phyloP scores from a whole-genome alignment of 2,797 vertebrate genomes.

The Lacerta agilis region DNA sequence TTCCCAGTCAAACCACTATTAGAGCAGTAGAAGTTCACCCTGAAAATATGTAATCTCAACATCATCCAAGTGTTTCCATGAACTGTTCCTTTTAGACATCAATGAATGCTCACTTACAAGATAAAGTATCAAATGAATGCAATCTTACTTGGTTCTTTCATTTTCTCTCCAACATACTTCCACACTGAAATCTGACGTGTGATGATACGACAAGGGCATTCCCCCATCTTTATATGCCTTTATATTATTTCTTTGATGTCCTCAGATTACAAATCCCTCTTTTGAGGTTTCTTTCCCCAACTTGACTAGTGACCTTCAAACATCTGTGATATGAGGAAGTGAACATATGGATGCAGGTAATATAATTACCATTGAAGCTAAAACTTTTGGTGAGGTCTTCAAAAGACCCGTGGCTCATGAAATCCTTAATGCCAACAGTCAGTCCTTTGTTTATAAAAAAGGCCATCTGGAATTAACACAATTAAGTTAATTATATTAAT shows the following conservation, averaged over 20 bases:
- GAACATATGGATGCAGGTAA: slow-evolving; percentile 1
- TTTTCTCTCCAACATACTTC: slow-evolving; percentile 37
- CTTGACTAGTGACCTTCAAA: slow-evolving; percentile 37
- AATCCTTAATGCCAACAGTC: slow-evolving; percentile 34
- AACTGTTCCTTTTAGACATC: slow-evolving; percentile 19
- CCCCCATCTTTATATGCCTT: slow-evolving; percentile 7
- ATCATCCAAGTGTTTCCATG: slow-evolving; percentile 24
- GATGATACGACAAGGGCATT: slow-evolving; percentile 35
- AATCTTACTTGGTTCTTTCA: slow-evolving; percentile 46
- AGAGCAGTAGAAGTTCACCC: slow-evolving; percentile 24
- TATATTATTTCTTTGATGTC: slow-evolving; percentile 46
- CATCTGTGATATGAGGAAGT: slow-evolving; percentile 16
- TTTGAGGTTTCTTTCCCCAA: slow-evolving; percentile 44
- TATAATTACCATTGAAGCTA: background rate
- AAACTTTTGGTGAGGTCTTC: slow-evolving; percentile 38
- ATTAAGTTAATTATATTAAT: slow-evolving; percentile 14
- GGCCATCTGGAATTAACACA: slow-evolving; percentile 6
- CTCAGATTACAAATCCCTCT: slow-evolving; percentile 37
- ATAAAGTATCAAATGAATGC: slow-evolving; percentile 43
- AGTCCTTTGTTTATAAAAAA: slow-evolving; percentile 29
- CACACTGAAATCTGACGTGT: slow-evolving; percentile 56
- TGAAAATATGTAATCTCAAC: slow-evolving; percentile 19
- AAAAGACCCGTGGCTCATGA: slow-evolving; percentile 37
- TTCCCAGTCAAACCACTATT: slow-evolving; percentile 31
- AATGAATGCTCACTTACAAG: slow-evolving; percentile 36